Conservation (phyloP, 1,140 invertebrate genomes). For the Drosophila subobscura region DNA sequence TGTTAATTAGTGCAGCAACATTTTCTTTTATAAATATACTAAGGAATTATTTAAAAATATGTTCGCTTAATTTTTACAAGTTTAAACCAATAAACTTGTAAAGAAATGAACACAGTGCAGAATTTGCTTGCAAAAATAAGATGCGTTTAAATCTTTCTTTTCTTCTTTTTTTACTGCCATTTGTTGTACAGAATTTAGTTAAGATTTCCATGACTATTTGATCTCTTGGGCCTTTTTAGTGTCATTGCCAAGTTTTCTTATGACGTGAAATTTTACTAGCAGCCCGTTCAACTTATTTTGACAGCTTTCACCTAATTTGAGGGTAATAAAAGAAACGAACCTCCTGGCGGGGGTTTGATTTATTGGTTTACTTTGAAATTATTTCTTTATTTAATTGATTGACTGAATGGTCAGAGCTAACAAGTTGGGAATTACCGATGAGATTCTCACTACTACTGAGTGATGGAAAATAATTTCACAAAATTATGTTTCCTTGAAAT, state of each 20-base stretch:
- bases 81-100: too few relatives aligned
- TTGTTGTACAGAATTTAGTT: too few relatives aligned
- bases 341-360: not conserved
- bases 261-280: slow-evolving; percentile 26
- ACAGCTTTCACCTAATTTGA: slow-evolving; percentile 27
- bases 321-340: slow-evolving; percentile 20
- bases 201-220: not conserved
- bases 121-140: too few relatives aligned
- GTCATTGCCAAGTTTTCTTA: slow-evolving; percentile 35
- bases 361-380: too few relatives aligned
- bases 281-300: slow-evolving; percentile 20
- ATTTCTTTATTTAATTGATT: not conserved
- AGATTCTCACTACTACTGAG: slow-evolving; percentile 28
- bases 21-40: too few relatives aligned
- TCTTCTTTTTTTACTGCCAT: too few relatives aligned
- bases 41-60: too few relatives aligned
- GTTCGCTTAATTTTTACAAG: too few relatives aligned
- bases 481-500: slow-evolving; percentile 5
- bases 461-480: slow-evolving; percentile 19
- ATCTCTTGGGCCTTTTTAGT: slow-evolving; percentile 33
- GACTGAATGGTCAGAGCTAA: not conserved
- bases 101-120: too few relatives aligned
- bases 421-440: slow-evolving; percentile 20
- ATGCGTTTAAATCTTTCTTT: too few relatives aligned
- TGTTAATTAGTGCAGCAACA: too few relatives aligned